These are phyloP conservation scores for Menidia menidia DNA, from an alignment of 2,797 vertebrate species.

Conservation along the genomic window DNA sequence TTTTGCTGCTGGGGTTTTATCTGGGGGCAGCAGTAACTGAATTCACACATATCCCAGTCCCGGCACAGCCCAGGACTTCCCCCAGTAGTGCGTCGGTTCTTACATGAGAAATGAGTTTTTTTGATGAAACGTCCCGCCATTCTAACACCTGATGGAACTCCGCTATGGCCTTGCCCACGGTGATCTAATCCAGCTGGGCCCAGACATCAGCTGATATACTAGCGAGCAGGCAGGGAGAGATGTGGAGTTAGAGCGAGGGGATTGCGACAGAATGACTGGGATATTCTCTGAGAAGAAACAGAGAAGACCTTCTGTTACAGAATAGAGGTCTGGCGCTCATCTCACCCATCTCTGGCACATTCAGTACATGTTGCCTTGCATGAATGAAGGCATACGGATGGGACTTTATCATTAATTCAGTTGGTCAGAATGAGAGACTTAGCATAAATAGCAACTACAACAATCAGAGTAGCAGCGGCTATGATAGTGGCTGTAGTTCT, in stretches of 20 bases:
- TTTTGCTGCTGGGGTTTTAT: slow-evolving; percentile 72
- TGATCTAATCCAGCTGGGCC: slow-evolving; percentile 70
- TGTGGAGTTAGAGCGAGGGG: slow-evolving; percentile 50
- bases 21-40: slow-evolving; percentile 66
- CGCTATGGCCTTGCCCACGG: slow-evolving; percentile 63
- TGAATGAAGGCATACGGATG: slow-evolving; percentile 56
- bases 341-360: slow-evolving; percentile 56
- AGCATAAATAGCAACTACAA: slow-evolving; percentile 68
- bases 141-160: slow-evolving; percentile 71
- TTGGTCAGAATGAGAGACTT: slow-evolving; percentile 58
- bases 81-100: slow-evolving; percentile 68
- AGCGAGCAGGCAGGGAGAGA: slow-evolving; percentile 48
- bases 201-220: slow-evolving; percentile 59
- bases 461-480: slow-evolving; percentile 11
- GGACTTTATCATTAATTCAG: slow-evolving; percentile 62
- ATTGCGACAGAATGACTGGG: slow-evolving; percentile 73
- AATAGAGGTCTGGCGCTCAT: slow-evolving; percentile 49
- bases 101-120: slow-evolving; percentile 75
- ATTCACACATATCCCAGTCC: slow-evolving; percentile 65
- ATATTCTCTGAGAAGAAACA: slow-evolving; percentile 60
- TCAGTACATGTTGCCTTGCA: slow-evolving; percentile 58
- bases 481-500: slow-evolving; percentile 9
- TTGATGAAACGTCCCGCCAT: slow-evolving; percentile 73
- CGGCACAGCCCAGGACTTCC: slow-evolving; percentile 59
- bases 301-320: slow-evolving; percentile 64